Evolutionary conservation across 2,888 invertebrate species (phyloP).

Genomic region (Perdita meconis): DNA sequence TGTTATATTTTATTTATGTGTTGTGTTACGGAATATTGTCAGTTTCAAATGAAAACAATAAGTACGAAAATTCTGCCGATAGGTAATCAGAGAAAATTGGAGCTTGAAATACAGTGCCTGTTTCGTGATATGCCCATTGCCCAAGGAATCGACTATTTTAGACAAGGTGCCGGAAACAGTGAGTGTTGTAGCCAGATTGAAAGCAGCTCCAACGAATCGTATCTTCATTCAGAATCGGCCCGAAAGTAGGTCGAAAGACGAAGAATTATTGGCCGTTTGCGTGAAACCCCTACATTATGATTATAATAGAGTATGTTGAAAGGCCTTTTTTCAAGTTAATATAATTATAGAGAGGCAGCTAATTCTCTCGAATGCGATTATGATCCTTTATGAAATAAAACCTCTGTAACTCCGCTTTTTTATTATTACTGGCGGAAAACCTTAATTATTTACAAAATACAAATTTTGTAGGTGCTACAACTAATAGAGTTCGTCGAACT

Average conservation of each 20-base stretch:
- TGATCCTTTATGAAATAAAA: no score
- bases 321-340: background rate
- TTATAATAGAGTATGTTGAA: constrained; percentile 89
- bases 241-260: constrained; percentile 85
- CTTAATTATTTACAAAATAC: background rate
- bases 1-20: no score
- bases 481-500: constrained; percentile 95
- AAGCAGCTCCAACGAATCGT: constrained; percentile 88
- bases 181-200: constrained; percentile 88
- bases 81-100: constrained; percentile 97
- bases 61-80: constrained; percentile 22
- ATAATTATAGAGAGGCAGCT: background rate
- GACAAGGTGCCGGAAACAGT: constrained; percentile 88
- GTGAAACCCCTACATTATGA: constrained; percentile 96
- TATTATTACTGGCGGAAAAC: no score
- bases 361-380: no score
- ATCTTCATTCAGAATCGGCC: constrained; percentile 87
- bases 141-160: constrained; percentile 86
- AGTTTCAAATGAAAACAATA: background rate
- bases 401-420: no score
- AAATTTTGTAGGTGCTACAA: constrained; percentile 87
- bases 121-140: constrained; percentile 93
- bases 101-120: constrained; percentile 96
- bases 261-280: constrained; percentile 90
- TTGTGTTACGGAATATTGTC: no score